Conservation (phyloP, 2,888 invertebrate genomes). For the Strigamia maritima region DNA sequence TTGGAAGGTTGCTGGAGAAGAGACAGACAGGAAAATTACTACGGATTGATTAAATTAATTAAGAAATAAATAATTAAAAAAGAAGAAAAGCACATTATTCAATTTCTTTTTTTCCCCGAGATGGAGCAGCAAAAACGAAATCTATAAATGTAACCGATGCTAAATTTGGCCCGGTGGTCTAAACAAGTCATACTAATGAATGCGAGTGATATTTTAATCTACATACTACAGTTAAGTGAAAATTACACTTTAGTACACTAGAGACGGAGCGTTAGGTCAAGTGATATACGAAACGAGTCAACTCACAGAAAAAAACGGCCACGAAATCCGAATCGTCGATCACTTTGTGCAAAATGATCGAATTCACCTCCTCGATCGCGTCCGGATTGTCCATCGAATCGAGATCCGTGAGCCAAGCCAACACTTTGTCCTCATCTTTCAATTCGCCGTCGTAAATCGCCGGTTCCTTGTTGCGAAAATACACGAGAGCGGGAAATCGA, state of each 20-base stretch:
- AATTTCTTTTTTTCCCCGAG: too few relatives aligned
- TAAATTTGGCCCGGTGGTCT: too few relatives aligned
- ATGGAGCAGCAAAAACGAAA: too few relatives aligned
- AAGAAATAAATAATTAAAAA: too few relatives aligned
- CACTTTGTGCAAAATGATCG: constrained; percentile 82
- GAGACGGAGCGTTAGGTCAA: too few relatives aligned
- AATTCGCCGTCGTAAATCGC: constrained; percentile 95
- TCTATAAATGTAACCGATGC: too few relatives aligned
- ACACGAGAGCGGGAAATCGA: constrained; percentile 92
- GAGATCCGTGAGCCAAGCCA: constrained; percentile 88
- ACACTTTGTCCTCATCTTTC: constrained; percentile 89
- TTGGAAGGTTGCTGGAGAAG: neutral
- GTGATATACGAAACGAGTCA: too few relatives aligned
- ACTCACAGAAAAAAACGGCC: constrained; percentile 92
- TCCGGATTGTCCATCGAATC: constrained; percentile 94
- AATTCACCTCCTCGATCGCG: constrained; percentile 91
- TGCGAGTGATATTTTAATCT: neutral
- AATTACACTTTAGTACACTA: too few relatives aligned
- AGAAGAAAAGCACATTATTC: too few relatives aligned
- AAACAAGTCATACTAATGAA: too few relatives aligned
- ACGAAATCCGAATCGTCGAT: constrained; percentile 88
- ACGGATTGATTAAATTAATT: too few relatives aligned
- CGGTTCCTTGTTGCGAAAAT: constrained; percentile 93
- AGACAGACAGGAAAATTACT: neutral
- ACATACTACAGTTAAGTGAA: too few relatives aligned